Evolutionary conservation across 2,888 invertebrate species (phyloP).

Genomic region (Dione juno): DNA sequence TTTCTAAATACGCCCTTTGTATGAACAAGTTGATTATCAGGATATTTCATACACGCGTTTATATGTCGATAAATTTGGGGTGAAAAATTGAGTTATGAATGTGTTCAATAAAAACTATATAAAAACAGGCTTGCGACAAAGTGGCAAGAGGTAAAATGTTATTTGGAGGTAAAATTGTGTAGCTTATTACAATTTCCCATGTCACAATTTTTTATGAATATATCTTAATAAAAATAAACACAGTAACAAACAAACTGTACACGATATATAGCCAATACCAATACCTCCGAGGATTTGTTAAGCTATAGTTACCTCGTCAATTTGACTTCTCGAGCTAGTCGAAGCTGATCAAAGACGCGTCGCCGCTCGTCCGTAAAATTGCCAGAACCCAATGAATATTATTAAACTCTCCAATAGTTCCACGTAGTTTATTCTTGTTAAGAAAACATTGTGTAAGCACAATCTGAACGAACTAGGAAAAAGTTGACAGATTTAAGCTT

Average conservation of each 20-base stretch:
- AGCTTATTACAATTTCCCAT: conserved; percentile 23
- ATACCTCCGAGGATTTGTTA: conserved; percentile 54
- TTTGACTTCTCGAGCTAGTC: conserved; percentile 69
- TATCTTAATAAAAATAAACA: conserved; percentile 12
- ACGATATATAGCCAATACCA: conserved; percentile 38
- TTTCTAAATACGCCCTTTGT: background rate
- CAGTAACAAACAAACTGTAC: conserved; percentile 47
- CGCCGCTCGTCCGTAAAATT: conserved; percentile 80
- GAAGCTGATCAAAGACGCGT: conserved; percentile 79
- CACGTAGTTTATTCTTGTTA: conserved; percentile 73
- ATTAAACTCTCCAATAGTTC: conserved; percentile 82
- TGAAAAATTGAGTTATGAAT: conserved; percentile 47
- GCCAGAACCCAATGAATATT: conserved; percentile 83
- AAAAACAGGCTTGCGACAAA: conserved; percentile 32
- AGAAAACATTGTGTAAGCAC: conserved; percentile 56
- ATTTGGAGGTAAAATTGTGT: conserved; percentile 8
- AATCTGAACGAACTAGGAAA: conserved; percentile 36
- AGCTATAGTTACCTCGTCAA: conserved; percentile 64
- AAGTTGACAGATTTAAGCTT: conserved; percentile 5
- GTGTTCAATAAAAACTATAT: conserved; percentile 33
- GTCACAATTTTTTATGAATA: conserved; percentile 17
- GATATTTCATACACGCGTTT: conserved; percentile 52
- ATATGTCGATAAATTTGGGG: conserved; percentile 45
- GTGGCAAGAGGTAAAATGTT: conserved; percentile 22
- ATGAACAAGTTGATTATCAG: conserved; percentile 21